Percentiles rank a stretch among this genome's conserved stretches.
phyloP scores from a whole-genome alignment of 2,888 invertebrate genomes.

The Lepidochrysops patricia region DNA sequence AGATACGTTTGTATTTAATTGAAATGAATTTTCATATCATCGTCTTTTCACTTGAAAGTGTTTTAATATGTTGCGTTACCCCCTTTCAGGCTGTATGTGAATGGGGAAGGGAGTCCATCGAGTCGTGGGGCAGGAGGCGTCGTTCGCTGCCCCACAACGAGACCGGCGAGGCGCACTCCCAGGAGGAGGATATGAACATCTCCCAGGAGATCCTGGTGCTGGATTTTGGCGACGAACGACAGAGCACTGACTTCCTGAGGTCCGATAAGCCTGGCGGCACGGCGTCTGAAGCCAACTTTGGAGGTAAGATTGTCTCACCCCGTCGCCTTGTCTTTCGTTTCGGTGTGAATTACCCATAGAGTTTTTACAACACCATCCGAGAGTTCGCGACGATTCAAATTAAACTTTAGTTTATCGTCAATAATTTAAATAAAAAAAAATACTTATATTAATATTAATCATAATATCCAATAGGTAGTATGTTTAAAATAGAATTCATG shows the following conservation, averaged over 20 bases:
- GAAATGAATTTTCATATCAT: too few relatives aligned
- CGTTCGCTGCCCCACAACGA: slow-evolving; percentile 78
- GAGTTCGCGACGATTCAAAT: too few relatives aligned
- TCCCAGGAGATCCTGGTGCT: slow-evolving; percentile 95
- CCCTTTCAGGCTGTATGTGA: slow-evolving; percentile 93
- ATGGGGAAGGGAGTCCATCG: slow-evolving; percentile 91
- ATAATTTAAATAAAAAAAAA: too few relatives aligned
- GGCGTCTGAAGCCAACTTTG: slow-evolving; percentile 78
- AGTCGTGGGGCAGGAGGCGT: slow-evolving; percentile 93
- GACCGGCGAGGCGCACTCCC: slow-evolving; percentile 76
- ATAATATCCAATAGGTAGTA: too few relatives aligned
- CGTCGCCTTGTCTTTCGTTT: too few relatives aligned
- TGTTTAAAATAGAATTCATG: too few relatives aligned
- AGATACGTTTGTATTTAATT: slow-evolving; percentile 4
- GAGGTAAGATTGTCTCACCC: slow-evolving; percentile 74
- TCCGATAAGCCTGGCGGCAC: slow-evolving; percentile 80
- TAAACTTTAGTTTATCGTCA: too few relatives aligned
- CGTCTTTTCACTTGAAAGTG: too few relatives aligned
- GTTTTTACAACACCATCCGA: too few relatives aligned
- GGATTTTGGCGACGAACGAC: slow-evolving; percentile 92
- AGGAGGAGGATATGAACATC: slow-evolving; percentile 91
- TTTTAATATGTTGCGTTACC: too few relatives aligned
- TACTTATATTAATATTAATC: too few relatives aligned
- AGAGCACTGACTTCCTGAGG: slow-evolving; percentile 85
- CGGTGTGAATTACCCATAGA: too few relatives aligned